Evolutionary conservation across 2,888 invertebrate species (phyloP).

Genomic region (Abscondita cerata): DNA sequence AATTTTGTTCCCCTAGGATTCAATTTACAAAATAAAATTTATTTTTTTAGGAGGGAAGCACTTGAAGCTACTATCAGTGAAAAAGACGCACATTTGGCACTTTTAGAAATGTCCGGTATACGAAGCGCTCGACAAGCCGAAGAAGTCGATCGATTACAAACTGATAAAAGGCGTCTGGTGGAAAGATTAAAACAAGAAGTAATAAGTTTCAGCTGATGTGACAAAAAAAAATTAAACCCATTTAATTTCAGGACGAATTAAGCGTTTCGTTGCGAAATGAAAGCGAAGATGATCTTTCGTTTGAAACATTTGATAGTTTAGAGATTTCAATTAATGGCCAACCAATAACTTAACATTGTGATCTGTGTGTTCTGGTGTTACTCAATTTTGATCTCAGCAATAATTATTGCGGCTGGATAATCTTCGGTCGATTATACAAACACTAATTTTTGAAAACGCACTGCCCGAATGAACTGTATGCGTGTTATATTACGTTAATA

Average conservation of each 20-base stretch:
- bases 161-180: conserved; percentile 74
- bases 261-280: conserved; percentile 53
- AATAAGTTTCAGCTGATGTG: too few species aligned
- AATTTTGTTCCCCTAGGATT: conserved; percentile 11
- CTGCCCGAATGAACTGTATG: conserved; percentile 31
- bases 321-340: conserved; percentile 30
- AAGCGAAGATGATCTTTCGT: conserved; percentile 41
- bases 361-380: conserved; percentile 21
- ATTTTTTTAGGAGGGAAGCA: conserved; percentile 79
- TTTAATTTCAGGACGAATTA: conserved; percentile 53
- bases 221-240: too few species aligned
- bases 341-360: conserved; percentile 18
- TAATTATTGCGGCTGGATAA: conserved; percentile 25
- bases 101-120: conserved; percentile 78
- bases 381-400: conserved; percentile 38
- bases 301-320: conserved; percentile 42
- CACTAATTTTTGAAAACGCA: conserved; percentile 21
- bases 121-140: conserved; percentile 69
- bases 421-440: conserved; percentile 16
- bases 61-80: conserved; percentile 84
- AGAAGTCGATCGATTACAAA: conserved; percentile 71
- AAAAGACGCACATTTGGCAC: conserved; percentile 86
- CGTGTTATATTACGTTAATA: conserved; percentile 34
- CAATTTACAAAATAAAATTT: neutral
- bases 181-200: conserved; percentile 77